Evolutionary conservation across 2,797 vertebrate species (phyloP), one percentile per base, ranked within the genome.

Genomic region (Calcarius lapponicus): DNA sequence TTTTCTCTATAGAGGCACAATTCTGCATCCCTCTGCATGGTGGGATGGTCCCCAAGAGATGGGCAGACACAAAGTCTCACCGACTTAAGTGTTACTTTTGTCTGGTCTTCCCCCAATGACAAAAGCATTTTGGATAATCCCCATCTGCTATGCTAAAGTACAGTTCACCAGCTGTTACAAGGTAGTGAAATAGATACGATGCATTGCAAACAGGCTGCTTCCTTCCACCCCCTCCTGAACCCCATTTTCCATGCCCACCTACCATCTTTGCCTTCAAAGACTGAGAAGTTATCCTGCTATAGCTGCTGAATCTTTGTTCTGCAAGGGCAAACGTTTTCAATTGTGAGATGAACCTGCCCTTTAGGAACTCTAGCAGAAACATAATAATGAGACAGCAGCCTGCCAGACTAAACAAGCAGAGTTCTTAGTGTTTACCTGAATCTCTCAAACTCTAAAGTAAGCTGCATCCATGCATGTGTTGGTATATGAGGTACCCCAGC

Each of bases 161-260:
- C 0, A 1, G 26, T 66, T 62, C n/a, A 29, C 42, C 40, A 47
- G 13, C 36, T 60, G 17, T 31, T 74, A 17, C 15, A 20, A 1
- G 6, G 29, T 9, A 64, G 21, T 29, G 57, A 72, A 65, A 47
- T 1, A 67, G 16, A 38, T 6, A 32, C 5, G 13, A 64, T 72
- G 43, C 16, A 36, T 26, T 43, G 25, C 20, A 56, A 81, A 15
- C 13, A 42, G 24, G 8, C 16, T 88, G 36, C 16, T 75, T 86
- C 17, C 19, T 78, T 61, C 5, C 17, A 9, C 7, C 24, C 1
- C 0, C 4, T 10, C 12, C 31, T 32, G 22, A 36, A 1, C 11
- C 21, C 16, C 13, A 12, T 62, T 56, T n/a, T 19, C 42, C 28
- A 24, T 5, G 2, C 4, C 15, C 17, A 14, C 2, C 6, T 28